These are phyloP conservation scores for Masticophis lateralis DNA, from an alignment of 2,797 vertebrate species.

Conservation along the genomic window DNA sequence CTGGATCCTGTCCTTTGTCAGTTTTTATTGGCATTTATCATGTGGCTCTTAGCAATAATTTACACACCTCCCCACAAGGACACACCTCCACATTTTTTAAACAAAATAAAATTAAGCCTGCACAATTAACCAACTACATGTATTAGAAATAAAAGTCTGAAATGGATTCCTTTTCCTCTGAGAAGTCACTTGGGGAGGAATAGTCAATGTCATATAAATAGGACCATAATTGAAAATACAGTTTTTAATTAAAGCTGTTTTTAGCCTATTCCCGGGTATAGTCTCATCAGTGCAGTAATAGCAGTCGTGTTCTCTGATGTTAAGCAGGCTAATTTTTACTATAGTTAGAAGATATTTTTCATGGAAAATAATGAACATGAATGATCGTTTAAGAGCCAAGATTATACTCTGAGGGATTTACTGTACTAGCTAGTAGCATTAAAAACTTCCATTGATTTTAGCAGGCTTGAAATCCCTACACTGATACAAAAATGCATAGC, in stretches of 20 bases:
- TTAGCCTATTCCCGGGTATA: background rate
- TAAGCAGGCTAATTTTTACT: background rate
- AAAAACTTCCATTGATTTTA: background rate
- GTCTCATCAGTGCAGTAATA: background rate
- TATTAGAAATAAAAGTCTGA: constrained; percentile 48
- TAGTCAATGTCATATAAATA: constrained; percentile 17
- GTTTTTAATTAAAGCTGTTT: constrained; percentile 18
- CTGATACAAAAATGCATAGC: background rate
- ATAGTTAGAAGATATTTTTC: background rate
- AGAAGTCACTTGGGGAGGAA: background rate
- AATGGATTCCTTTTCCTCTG: constrained; percentile 21
- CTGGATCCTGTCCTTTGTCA: background rate
- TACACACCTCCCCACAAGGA: constrained; percentile 14
- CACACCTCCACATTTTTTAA: background rate
- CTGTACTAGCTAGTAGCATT: background rate
- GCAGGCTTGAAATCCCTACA: background rate
- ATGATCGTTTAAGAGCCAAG: background rate
- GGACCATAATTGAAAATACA: background rate
- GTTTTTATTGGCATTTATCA: background rate
- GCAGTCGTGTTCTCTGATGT: background rate
- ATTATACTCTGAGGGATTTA: background rate
- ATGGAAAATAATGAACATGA: background rate
- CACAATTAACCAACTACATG: constrained; percentile 45
- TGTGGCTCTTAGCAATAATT: background rate
- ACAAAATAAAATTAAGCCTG: constrained; percentile 28